phyloP scores from a whole-genome alignment of 2,888 invertebrate species.

The Balanococcus diminutus region DNA sequence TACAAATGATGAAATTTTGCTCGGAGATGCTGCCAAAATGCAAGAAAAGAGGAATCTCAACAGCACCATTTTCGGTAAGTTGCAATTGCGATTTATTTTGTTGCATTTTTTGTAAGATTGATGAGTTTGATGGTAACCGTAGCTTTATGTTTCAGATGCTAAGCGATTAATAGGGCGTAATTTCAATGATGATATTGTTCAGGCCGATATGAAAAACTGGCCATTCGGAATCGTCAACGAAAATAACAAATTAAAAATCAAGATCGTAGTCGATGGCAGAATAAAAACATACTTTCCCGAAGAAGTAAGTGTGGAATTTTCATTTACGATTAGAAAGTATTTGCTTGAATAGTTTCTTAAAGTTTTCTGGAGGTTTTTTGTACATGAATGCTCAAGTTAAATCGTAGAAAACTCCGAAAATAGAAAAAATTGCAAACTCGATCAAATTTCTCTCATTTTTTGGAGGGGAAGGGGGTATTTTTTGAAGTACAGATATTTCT shows the following conservation, averaged over 20 bases:
- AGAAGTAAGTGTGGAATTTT: constrained; percentile 70
- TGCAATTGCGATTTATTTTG: neutral
- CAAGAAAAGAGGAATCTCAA: constrained; percentile 80
- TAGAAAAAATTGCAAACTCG: too few relatives aligned
- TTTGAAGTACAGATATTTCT: too few relatives aligned
- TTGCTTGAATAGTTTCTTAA: neutral
- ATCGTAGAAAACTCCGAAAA: neutral
- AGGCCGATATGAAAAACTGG: constrained; percentile 92
- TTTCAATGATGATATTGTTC: constrained; percentile 76
- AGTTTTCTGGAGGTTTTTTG: constrained; percentile 57
- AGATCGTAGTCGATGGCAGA: constrained; percentile 87
- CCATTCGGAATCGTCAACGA: constrained; percentile 86
- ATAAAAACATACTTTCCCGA: constrained; percentile 87
- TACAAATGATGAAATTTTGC: constrained; percentile 73
- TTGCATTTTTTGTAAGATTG: constrained; percentile 56
- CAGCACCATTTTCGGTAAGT: constrained; percentile 79
- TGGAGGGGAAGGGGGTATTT: too few relatives aligned
- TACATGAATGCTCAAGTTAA: too few relatives aligned
- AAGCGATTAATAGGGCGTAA: constrained; percentile 73
- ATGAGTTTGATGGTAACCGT: neutral
- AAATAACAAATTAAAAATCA: constrained; percentile 79
- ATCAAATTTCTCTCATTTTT: too few relatives aligned
- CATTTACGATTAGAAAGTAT: neutral
- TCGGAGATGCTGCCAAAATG: constrained; percentile 68
- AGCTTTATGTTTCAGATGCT: constrained; percentile 71